Base-by-base conservation (phyloP, 2,797 vertebrate species). In the Argya squamiceps region DNA sequence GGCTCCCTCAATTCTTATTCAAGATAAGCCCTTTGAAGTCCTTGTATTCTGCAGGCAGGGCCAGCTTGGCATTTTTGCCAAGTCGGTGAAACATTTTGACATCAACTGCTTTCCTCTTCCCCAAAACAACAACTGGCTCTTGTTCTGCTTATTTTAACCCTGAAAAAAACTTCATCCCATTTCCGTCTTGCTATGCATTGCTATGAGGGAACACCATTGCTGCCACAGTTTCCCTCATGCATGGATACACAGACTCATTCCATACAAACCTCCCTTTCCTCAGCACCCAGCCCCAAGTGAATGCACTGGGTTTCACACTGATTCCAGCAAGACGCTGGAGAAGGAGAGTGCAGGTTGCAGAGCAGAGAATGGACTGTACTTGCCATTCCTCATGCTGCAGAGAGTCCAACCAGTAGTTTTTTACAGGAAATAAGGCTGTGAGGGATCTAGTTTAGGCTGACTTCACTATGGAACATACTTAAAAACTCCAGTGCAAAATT, bases 11-110 rank as follows among this genome's bases (percentile, higher is more conserved):
- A 94, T 95, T 89, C 67, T 84, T 63, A 79, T 88, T 88, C 83
- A 82, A 94, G 94, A 92, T 92, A 93, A 96, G 24, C 43, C 70
- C 78, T 95, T 94, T 92, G 84, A 96, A 96, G 91, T 91, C 73
- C 58, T 12, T 50, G 27, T 43, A n/a, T 9, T 34, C 52, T 94
- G 92, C 70, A 96, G 81, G 75, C 80, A 84, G 60, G 75, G 88
- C 68, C 81, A 84, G 65, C 53, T 34, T 88, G 92, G 62, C 84
- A 47, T 64, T 92, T 95, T 89, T 96, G 91, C 87, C 92, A 92
- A 94, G 75, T 89, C 2, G 46, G 92, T 94, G 92, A 96, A 95
- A 94, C 46, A 4, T 92, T 96, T 91, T 96, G 84, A 94, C 84
- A 91, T 92, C 77, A 71, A 62, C 75, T 63, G 71, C 68, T 91